These are phyloP conservation scores for Tenthredo scrophulariae DNA, from an alignment of 2,888 invertebrate species.

Conservation along the genomic window DNA sequence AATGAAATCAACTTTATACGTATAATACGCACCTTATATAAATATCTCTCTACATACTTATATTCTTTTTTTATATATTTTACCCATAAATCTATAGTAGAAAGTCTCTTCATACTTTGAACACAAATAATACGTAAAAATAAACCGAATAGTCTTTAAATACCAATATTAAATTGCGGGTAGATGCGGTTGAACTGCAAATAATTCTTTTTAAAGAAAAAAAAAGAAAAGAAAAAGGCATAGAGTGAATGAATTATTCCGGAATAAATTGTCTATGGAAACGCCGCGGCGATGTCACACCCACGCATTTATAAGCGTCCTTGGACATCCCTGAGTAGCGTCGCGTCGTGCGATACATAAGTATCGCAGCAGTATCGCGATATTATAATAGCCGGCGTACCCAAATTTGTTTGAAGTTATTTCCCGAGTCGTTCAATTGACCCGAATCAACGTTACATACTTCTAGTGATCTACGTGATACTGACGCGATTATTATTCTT, in stretches of 20 bases:
- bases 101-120: no score
- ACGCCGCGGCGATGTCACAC: not conserved
- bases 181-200: no score
- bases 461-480: not conserved
- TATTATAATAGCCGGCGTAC: not conserved
- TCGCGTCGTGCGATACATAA: not conserved
- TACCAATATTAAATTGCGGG: no score
- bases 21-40: no score
- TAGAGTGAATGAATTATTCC: not conserved
- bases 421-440: conserved; percentile 40
- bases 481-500: not conserved
- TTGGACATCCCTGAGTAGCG: not conserved
- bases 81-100: no score
- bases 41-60: no score
- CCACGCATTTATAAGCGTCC: not conserved
- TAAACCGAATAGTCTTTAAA: no score
- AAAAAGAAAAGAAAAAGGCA: no score
- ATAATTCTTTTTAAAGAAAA: no score
- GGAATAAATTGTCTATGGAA: not conserved
- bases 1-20: no score
- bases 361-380: not conserved
- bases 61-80: no score
- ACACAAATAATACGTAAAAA: no score
- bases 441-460: conserved; percentile 32
- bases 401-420: conserved; percentile 24